Conservation (phyloP, 2,797 vertebrate genomes). For the Thunnus albacares region DNA sequence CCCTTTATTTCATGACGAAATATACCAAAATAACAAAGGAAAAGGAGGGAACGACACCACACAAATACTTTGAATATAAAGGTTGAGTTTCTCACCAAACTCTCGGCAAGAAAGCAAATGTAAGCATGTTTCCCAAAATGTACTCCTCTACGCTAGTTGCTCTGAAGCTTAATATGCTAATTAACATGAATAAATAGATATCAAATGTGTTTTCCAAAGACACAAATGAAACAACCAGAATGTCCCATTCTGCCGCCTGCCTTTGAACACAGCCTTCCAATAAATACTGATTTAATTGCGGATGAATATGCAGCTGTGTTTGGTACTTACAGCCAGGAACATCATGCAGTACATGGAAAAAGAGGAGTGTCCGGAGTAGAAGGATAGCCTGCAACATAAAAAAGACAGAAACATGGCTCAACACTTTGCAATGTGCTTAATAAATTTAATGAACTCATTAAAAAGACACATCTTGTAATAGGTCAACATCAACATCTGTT, state of each 20-base stretch:
- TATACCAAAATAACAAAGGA: no score
- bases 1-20: no score
- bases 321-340: slow-evolving; percentile 95
- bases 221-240: not conserved
- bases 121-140: not conserved
- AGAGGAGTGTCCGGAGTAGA: slow-evolving; percentile 98
- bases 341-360: slow-evolving; percentile 99
- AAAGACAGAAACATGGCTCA: slow-evolving; percentile 46
- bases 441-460: not conserved
- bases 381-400: slow-evolving; percentile 89
- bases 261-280: not conserved
- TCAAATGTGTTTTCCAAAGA: not conserved
- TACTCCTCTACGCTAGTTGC: no score
- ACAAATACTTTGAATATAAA: no score
- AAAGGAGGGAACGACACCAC: no score
- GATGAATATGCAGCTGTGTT: not conserved
- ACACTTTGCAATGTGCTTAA: not conserved
- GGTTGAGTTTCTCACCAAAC: no score
- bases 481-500: not conserved
- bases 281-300: not conserved
- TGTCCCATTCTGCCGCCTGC: not conserved
- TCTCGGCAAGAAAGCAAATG: no score
- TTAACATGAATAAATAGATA: not conserved
- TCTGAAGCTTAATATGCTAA: not conserved
- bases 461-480: not conserved